These are phyloP conservation scores for Pharmacophagus antenor DNA, from an alignment of 2,888 invertebrate genomes.

Conservation along the genomic window DNA sequence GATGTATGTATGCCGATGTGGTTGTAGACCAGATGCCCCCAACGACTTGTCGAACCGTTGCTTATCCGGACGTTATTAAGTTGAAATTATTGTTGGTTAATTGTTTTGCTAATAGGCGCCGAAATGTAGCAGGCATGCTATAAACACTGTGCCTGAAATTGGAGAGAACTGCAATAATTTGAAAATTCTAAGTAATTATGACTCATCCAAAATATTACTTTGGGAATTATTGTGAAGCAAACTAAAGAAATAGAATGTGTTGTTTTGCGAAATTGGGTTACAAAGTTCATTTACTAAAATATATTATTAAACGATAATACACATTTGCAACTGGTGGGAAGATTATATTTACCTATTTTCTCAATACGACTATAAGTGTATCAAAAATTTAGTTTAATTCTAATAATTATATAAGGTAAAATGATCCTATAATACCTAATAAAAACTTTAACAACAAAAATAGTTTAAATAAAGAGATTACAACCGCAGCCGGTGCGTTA, in stretches of 20 bases:
- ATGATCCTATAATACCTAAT: no score
- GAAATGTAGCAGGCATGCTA: constrained; percentile 35
- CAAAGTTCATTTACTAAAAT: no score
- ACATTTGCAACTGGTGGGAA: no score
- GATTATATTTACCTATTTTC: no score
- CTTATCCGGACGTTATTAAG: constrained; percentile 55
- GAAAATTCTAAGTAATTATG: background rate
- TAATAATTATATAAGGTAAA: no score
- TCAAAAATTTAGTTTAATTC: no score
- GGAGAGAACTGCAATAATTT: constrained; percentile 4
- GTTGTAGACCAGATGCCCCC: constrained; percentile 71
- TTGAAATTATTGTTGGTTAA: constrained; percentile 64
- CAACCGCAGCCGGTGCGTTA: background rate
- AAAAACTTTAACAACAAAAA: background rate
- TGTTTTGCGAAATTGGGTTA: no score
- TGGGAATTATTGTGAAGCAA: background rate
- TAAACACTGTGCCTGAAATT: constrained; percentile 9
- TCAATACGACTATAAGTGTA: no score
- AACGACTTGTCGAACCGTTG: constrained; percentile 50
- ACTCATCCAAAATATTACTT: background rate
- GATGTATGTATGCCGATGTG: constrained; percentile 51
- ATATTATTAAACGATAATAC: background rate
- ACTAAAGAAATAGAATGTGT: background rate
- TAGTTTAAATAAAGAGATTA: background rate
- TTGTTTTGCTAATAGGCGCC: constrained; percentile 63